A percentile compares a stretch with the other conserved stretches of the same genome.
Evolutionary conservation across 2,797 vertebrate genomes (phyloP).

Genomic region (Tenualosa thibaudeaui): DNA sequence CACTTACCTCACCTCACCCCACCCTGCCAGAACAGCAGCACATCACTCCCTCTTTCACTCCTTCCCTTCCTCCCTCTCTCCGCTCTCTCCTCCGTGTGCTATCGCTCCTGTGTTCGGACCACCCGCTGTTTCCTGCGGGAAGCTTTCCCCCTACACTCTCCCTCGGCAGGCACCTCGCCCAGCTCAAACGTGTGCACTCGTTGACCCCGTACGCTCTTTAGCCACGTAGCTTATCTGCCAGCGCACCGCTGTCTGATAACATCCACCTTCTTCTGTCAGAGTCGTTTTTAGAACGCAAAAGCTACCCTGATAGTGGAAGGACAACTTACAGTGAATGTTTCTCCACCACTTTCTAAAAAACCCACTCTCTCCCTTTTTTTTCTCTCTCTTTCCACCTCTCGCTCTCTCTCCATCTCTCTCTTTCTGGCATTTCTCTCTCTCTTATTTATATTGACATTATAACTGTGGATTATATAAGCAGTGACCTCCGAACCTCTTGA

Average conservation of each 20-base stretch:
- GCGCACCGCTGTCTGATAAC: constrained; percentile 22
- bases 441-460: constrained; percentile 36
- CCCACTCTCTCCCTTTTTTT: not conserved
- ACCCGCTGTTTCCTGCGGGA: constrained; percentile 39
- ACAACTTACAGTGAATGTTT: constrained; percentile 13
- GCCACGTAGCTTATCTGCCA: constrained; percentile 39
- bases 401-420: not conserved
- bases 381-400: not conserved
- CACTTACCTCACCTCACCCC: not conserved
- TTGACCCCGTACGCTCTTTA: constrained; percentile 43
- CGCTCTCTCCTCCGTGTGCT: constrained; percentile 14
- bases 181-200: constrained; percentile 25
- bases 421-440: not conserved
- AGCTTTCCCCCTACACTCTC: constrained; percentile 30
- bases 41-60: not conserved
- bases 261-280: constrained; percentile 11
- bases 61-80: not conserved
- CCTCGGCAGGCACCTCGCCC: constrained; percentile 41
- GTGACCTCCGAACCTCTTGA: constrained; percentile 37
- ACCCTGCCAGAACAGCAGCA: not conserved
- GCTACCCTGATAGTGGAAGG: not conserved
- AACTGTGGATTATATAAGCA: constrained; percentile 44
- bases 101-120: not conserved
- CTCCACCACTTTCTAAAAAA: not conserved
- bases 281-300: not conserved